phyloP scores from a whole-genome alignment of 2,797 vertebrate species.

The Eulemur rubriventer region DNA sequence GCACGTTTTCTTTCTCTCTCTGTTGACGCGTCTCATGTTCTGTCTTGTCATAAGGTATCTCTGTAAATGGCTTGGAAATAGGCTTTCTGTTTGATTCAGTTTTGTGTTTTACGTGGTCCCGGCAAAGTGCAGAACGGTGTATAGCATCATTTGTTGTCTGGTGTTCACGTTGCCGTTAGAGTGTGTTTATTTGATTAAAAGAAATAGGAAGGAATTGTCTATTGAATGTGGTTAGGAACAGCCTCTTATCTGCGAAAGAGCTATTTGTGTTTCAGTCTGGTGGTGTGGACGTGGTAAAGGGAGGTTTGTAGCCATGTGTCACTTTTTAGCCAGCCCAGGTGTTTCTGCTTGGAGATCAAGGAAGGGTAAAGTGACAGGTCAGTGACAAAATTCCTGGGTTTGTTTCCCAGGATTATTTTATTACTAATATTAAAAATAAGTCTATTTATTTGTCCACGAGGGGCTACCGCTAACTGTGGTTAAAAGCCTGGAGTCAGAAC shows the following conservation, averaged over 20 bases:
- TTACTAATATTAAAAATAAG: constrained; percentile 13
- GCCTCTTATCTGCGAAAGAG: neutral
- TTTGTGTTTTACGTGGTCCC: neutral
- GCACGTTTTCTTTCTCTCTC: neutral
- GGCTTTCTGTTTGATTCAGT: neutral
- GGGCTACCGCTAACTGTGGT: neutral
- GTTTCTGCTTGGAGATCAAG: neutral
- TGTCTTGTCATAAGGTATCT: neutral
- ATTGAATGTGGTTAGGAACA: neutral
- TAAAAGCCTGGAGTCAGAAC: neutral
- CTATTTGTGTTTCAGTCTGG: neutral
- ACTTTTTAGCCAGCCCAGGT: neutral
- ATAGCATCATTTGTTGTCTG: neutral
- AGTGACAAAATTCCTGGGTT: neutral
- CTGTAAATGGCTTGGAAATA: neutral
- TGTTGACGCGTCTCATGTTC: neutral
- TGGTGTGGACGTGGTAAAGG: neutral
- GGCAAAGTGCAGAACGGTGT: neutral
- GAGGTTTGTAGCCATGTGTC: neutral
- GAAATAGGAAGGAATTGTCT: neutral
- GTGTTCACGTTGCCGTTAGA: neutral
- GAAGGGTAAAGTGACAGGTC: neutral
- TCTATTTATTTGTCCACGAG: neutral
- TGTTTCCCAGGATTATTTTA: constrained; percentile 1
- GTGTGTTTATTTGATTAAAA: neutral